Percentiles rank a stretch among this genome's conserved stretches.
Evolutionary conservation across 2,113 vertebrate genomes (phyloP).

Genomic region (Mesembrinibis cayennensis): DNA sequence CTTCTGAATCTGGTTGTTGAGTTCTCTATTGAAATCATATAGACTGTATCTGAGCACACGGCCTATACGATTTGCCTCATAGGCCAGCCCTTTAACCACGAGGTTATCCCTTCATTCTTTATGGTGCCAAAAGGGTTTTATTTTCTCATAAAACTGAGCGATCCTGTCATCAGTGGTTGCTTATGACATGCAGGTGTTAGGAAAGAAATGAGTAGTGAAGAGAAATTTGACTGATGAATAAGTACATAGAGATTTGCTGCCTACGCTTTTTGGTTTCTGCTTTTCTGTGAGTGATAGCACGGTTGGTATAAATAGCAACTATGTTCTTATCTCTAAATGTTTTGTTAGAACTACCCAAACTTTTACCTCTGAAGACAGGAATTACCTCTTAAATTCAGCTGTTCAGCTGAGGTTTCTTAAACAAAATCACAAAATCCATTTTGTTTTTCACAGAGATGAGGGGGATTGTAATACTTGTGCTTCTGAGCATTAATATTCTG

Average conservation of each 20-base stretch:
- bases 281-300: background rate
- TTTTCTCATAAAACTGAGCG: background rate
- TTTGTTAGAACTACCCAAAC: background rate
- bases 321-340: background rate
- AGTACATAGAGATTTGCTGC: conserved; percentile 10
- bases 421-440: background rate
- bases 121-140: background rate
- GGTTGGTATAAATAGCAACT: conserved; percentile 27
- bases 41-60: background rate
- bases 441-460: background rate
- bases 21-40: background rate
- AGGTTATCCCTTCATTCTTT: background rate
- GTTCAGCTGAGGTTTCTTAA: background rate
- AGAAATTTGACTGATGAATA: conserved; percentile 44
- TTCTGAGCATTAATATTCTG: conserved; percentile 28
- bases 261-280: conserved; percentile 31
- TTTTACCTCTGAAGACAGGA: background rate
- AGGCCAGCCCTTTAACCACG: background rate
- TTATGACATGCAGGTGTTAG: conserved; percentile 35
- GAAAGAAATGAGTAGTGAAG: conserved; percentile 31
- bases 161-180: background rate
- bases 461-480: background rate
- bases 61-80: accelerated
- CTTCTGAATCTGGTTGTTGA: background rate
- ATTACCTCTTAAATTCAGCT: background rate